A percentile compares a stretch with the other conserved stretches of the same genome.
Evolutionary conservation across 2,113 vertebrate genomes (phyloP).

Genomic region (Mungos mungo): DNA sequence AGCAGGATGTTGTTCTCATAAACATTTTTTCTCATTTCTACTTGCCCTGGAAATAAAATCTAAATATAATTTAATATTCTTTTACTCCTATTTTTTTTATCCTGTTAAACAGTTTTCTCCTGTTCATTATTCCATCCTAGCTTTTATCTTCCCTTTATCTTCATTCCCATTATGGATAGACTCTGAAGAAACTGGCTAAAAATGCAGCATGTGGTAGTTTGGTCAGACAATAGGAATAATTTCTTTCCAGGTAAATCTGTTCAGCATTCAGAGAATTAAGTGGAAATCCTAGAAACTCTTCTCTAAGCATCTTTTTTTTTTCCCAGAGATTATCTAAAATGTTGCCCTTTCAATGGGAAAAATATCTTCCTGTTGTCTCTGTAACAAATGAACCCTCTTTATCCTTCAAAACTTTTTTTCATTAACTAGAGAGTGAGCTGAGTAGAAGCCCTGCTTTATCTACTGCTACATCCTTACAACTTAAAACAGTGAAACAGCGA

Average conservation of each 20-base stretch:
- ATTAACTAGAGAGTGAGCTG: neutral
- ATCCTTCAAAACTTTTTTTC: neutral
- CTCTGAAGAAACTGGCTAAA: neutral
- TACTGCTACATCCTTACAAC: neutral
- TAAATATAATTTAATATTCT: neutral
- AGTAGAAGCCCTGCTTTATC: neutral
- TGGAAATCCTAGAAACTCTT: neutral
- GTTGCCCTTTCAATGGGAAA: neutral
- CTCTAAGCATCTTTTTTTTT: too few species aligned
- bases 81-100: neutral
- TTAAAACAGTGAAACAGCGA: neutral
- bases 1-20: neutral
- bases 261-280: neutral
- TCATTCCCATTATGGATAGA: neutral
- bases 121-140: neutral
- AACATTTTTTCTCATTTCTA: neutral
- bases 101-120: neutral
- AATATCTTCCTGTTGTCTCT: neutral
- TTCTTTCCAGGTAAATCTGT: neutral
- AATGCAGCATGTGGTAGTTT: neutral
- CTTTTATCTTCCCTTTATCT: neutral
- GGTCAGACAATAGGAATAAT: neutral
- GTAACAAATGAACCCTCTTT: neutral
- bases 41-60: constrained; percentile 9
- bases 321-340: neutral